Base-by-base conservation (phyloP, 2,113 vertebrate species). In the Ochotona curzoniae region DNA sequence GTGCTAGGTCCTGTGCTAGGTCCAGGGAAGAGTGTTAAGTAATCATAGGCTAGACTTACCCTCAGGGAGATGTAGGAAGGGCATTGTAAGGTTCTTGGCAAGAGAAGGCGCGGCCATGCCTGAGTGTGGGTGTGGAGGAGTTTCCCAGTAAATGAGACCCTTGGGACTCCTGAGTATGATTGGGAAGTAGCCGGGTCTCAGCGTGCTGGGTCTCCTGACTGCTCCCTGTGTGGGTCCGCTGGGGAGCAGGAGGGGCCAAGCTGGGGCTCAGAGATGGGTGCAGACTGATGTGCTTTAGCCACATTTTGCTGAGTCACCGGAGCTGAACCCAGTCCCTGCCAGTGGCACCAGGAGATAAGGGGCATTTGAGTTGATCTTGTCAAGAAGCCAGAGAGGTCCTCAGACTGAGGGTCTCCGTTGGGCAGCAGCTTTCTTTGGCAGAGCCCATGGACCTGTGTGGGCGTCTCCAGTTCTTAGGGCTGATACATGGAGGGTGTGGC, bases 401-500 rank as follows among this genome's bases (percentile, higher is more conserved):
- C n/a, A 94, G 67, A 71, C 61, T 28, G 54, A 94, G 67, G 61
- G 69, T 95, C 69, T 44, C 60, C 64, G 30, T 5, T 18, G 49
- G 47, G 63, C 35, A 93, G 7, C 13, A 83, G 23, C 4, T 49
- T 92, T 70, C 28, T 92, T 10, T 90, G 32, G 67, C 75, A 87
- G 79, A 89, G 63, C 84, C 93, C 20, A 11, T 75, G 70, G 87
- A 95, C 74, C 91, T 94, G 54, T 93, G 81, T 93, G 84, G 66
- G 78, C 95, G 91, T 94, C 93, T 75, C 89, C 12, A 14, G 78
- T 84, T 94, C 67, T 95, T 89, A 60, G 82, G 90, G 95, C 95
- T 97, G 96, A 96, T 87, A 95, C 96, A 95, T 89, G 38, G 78
- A 95, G 93, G 96, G 97, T 96, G 93, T 96, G 96, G 87, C 81